Evolutionary conservation across 1,140 invertebrate genomes (phyloP), one percentile per base, ranked within the genome.

Genomic region (Thaumetopoea pityocampa): DNA sequence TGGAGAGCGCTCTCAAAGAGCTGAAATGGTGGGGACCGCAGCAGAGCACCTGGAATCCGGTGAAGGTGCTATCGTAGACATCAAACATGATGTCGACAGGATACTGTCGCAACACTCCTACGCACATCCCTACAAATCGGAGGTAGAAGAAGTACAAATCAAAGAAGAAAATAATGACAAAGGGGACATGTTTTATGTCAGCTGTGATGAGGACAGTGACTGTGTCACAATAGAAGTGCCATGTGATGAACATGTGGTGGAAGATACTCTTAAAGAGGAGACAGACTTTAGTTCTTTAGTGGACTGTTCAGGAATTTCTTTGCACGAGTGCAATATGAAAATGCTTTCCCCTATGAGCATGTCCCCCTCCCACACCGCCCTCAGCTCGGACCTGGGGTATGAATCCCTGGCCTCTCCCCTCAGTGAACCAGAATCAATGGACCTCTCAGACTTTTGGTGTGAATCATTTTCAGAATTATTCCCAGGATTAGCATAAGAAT

Each of bases 31-130:
- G 92, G 93, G 92, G 92, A 12, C 89, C 89, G 29, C 91, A 92
- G 66, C 92, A 93, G 78, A 92, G 89, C 78, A 90, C 82, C 60
- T 94, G 92, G 93, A 93, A 93, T 67, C 92, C 92, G 46, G 80
- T 92, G 47, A 89, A 91, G 59, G 86, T 89, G 79, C 51, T 65
- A 46, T 70, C 63, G 12, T 84, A 74, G 62, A 71, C 51, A 53
- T 71, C 14, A 84, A 79, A 51, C 80, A 81, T 38, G 76, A 85
- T 34, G 67, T 85, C n/a, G 56, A 85, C 67, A 81, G 78, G 59
- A 86, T 85, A 85, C 57, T 84, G 58, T 53, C 66, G 26, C 78
- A 85, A 51, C 84, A 86, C 65, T 85, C 82, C 6, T 86, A 86
- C 53, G 81, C 80, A 68, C 73, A 85, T 81, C 82, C 86, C 73